phyloP scores from a whole-genome alignment of 2,113 vertebrate genomes.

The Ciconia stormi region DNA sequence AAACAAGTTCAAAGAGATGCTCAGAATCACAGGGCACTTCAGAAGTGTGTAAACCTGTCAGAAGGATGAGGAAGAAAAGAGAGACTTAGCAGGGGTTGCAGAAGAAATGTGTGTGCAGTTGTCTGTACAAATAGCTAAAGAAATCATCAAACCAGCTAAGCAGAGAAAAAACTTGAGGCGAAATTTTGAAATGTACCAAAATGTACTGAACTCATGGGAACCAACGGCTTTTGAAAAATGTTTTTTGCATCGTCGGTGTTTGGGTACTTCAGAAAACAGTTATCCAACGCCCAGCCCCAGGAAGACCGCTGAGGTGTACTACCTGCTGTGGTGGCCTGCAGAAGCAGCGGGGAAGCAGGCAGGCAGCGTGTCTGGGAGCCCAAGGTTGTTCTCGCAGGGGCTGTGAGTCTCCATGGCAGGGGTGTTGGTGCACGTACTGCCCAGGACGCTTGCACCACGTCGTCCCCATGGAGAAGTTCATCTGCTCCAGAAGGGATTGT shows the following conservation, averaged over 20 bases:
- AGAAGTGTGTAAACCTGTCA: neutral
- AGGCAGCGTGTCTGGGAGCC: rapidly evolving
- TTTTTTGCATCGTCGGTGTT: rapidly evolving
- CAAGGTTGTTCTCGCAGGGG: rapidly evolving
- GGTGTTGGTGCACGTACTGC: rapidly evolving
- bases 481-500: neutral
- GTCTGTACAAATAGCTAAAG: neutral
- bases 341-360: neutral
- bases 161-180: neutral
- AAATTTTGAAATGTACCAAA: neutral
- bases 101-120: neutral
- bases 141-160: neutral
- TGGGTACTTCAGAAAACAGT: neutral
- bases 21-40: neutral
- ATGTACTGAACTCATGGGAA: neutral
- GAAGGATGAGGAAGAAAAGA: neutral
- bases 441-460: rapidly evolving
- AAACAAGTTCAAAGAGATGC: neutral
- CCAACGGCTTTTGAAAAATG: neutral
- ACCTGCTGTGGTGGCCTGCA: neutral
- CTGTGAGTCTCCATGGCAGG: neutral
- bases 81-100: neutral
- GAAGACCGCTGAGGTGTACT: rapidly evolving
- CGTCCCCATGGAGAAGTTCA: rapidly evolving
- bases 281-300: rapidly evolving